Evolutionary conservation across 2,797 vertebrate species (phyloP).

Genomic region (Fratercula arctica): DNA sequence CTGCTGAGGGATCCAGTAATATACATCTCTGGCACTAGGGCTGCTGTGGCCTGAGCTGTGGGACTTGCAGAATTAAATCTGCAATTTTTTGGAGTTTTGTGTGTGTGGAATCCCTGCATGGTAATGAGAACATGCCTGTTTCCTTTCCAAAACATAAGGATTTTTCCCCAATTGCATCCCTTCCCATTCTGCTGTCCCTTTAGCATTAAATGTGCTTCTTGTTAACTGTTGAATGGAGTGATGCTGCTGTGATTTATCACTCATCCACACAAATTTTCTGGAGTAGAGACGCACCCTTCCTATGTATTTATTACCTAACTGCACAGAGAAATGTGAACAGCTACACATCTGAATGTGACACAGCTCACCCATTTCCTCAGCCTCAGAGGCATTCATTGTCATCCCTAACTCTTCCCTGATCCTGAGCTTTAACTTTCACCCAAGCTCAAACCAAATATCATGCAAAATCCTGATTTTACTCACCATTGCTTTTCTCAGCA

Average conservation of each 20-base stretch:
- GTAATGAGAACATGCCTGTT: not conserved
- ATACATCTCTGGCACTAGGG: not conserved
- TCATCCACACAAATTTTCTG: not conserved
- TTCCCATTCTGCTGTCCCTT: not conserved
- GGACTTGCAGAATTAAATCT: not conserved
- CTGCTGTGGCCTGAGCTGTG: not conserved
- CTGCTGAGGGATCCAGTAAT: not conserved
- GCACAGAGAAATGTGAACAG: not conserved
- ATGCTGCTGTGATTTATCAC: not conserved
- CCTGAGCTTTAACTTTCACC: not conserved
- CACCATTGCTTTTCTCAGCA: not conserved
- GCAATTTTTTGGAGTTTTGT: not conserved
- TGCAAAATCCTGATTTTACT: not conserved
- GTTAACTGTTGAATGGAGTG: not conserved
- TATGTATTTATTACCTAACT: not conserved
- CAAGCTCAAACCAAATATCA: not conserved
- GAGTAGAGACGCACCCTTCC: not conserved
- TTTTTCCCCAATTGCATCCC: not conserved
- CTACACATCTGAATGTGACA: not conserved
- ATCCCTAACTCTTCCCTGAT: not conserved
- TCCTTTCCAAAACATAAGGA: not conserved
- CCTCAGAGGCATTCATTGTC: not conserved
- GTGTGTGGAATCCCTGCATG: not conserved
- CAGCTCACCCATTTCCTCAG: not conserved
- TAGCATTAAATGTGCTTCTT: not conserved